A percentile compares a stretch with the other conserved stretches of the same genome.
Conservation (phyloP, 1,140 invertebrate genomes). For the Nasonia giraulti region DNA sequence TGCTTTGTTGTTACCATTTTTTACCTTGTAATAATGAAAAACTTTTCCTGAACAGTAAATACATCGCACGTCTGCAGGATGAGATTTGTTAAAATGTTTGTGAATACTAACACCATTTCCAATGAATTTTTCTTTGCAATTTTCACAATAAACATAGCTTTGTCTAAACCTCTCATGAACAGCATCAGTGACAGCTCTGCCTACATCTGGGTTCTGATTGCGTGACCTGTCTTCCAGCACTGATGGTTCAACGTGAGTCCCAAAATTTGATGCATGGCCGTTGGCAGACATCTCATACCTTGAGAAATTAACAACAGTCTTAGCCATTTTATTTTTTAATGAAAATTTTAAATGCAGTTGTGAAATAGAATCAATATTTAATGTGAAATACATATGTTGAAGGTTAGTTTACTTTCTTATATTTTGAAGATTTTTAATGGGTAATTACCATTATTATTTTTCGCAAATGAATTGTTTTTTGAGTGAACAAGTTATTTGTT, state of each 20-base stretch:
- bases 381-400: background rate
- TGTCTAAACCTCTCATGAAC: conserved; percentile 65
- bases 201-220: conserved; percentile 29
- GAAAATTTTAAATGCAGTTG: background rate
- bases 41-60: conserved; percentile 67
- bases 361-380: background rate
- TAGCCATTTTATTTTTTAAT: background rate
- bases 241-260: background rate
- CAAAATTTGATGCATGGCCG: conserved; percentile 29
- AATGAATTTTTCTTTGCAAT: conserved; percentile 60
- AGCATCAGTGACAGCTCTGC: conserved; percentile 65
- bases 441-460: background rate
- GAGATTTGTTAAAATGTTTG: conserved; percentile 65
- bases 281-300: conserved; percentile 55
- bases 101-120: conserved; percentile 58
- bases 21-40: conserved; percentile 61
- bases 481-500: background rate
- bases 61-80: conserved; percentile 59
- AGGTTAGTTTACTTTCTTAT: background rate
- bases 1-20: conserved; percentile 40
- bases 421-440: background rate
- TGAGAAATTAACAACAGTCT: conserved; percentile 13
- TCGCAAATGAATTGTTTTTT: background rate
- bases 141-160: conserved; percentile 60
- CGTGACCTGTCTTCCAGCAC: background rate